phyloP scores from a whole-genome alignment of 2,888 invertebrate species.

The Morinoia aosen region DNA sequence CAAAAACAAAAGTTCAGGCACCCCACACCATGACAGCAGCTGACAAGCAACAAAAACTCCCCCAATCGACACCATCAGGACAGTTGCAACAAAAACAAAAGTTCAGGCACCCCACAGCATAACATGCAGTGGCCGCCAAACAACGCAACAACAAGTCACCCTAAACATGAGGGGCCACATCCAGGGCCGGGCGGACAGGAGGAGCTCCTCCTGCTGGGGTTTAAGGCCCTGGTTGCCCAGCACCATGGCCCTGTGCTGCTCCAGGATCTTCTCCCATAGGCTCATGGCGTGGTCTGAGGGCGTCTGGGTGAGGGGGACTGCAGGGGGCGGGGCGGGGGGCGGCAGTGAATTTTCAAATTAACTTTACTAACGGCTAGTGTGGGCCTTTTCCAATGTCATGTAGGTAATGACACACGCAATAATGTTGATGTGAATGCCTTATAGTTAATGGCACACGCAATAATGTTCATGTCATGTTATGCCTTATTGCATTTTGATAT shows the following conservation, averaged over 20 bases:
- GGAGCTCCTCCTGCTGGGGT: slow-evolving; percentile 53
- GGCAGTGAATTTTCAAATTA: not conserved
- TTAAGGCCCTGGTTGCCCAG: slow-evolving; percentile 61
- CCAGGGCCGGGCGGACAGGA: slow-evolving; percentile 62
- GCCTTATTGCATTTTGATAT: no score
- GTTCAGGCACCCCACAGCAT: no score
- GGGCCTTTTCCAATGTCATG: not conserved
- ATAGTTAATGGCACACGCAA: no score
- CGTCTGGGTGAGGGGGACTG: slow-evolving; percentile 53
- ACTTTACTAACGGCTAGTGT: not conserved
- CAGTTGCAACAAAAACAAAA: no score
- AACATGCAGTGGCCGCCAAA: no score
- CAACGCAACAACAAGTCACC: slow-evolving; percentile 48
- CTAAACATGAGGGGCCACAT: slow-evolving; percentile 67
- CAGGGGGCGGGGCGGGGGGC: not conserved
- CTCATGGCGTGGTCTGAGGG: slow-evolving; percentile 51
- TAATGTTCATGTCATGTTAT: no score
- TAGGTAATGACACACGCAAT: no score
- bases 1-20: no score
- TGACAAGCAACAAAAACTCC: no score
- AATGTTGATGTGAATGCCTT: no score
- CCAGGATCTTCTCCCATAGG: slow-evolving; percentile 62
- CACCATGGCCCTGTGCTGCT: slow-evolving; percentile 64
- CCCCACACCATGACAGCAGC: no score
- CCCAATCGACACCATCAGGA: no score